These are phyloP conservation scores for Tanypteryx hageni DNA, from an alignment of 2,888 invertebrate species.

Conservation along the genomic window DNA sequence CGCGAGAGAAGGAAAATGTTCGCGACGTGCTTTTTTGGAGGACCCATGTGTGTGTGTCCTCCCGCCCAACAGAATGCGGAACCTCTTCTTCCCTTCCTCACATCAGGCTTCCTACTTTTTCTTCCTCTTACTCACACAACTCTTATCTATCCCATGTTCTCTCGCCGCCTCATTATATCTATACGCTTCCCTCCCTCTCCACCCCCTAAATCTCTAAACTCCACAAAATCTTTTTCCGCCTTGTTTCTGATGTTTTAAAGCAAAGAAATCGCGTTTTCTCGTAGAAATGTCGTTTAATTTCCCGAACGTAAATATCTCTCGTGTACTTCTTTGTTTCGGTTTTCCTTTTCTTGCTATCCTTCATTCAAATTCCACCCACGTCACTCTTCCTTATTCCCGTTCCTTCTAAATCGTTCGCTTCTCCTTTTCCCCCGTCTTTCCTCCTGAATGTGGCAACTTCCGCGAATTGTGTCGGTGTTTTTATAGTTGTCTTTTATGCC, in stretches of 20 bases:
- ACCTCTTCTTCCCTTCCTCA: slow-evolving; percentile 9
- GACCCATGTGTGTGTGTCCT: slow-evolving; percentile 3
- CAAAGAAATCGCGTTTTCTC: too few relatives aligned
- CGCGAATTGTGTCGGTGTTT: neutral
- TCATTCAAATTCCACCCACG: neutral
- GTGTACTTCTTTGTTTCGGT: neutral
- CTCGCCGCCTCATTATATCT: neutral
- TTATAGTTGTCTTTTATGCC: neutral
- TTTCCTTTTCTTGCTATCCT: too few relatives aligned
- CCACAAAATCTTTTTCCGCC: too few relatives aligned
- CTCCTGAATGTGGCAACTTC: neutral
- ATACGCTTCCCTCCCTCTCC: neutral
- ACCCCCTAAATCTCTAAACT: too few relatives aligned
- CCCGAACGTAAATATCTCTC: too few relatives aligned
- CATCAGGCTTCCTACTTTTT: slow-evolving; percentile 1
- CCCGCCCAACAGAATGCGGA: neutral
- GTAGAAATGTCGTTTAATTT: too few relatives aligned
- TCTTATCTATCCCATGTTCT: neutral
- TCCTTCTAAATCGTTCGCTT: neutral
- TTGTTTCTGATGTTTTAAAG: too few relatives aligned
- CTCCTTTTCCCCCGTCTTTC: neutral
- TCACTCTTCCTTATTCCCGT: neutral
- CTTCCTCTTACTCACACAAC: neutral
- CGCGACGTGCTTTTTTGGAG: slow-evolving; percentile 21
- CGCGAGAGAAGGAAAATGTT: neutral